Conservation (phyloP, 2,888 invertebrate genomes). For the Lepetodrilus schrolli region DNA sequence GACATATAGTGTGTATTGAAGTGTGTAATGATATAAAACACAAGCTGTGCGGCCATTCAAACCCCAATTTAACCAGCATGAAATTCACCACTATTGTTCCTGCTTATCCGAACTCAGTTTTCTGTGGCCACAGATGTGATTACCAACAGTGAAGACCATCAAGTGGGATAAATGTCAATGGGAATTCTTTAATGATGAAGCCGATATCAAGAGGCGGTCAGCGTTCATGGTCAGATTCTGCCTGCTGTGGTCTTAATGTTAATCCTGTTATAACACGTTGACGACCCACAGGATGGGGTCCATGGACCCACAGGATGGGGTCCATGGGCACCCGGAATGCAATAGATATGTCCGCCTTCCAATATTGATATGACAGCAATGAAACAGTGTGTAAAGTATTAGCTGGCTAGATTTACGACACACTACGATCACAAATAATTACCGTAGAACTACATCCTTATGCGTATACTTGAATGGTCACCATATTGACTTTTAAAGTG, state of each 20-base stretch:
- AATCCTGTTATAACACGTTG: too few relatives aligned
- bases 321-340: too few relatives aligned
- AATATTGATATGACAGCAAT: too few relatives aligned
- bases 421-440: too few relatives aligned
- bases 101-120: neutral
- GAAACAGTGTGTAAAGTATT: too few relatives aligned
- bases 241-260: neutral
- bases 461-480: too few relatives aligned
- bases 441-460: too few relatives aligned
- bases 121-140: slow-evolving; percentile 2
- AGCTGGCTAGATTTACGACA: too few relatives aligned
- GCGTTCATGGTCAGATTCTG: neutral
- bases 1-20: neutral
- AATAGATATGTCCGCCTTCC: too few relatives aligned
- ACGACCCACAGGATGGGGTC: too few relatives aligned
- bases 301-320: too few relatives aligned
- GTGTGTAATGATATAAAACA: neutral
- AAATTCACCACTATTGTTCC: neutral
- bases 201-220: neutral
- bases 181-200: neutral
- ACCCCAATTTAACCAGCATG: neutral
- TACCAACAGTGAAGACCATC: neutral
- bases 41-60: neutral
- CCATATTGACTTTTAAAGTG: too few relatives aligned
- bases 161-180: neutral